Base-by-base conservation (phyloP, 2,888 invertebrate genomes). In the Cacoxenus indagator region DNA sequence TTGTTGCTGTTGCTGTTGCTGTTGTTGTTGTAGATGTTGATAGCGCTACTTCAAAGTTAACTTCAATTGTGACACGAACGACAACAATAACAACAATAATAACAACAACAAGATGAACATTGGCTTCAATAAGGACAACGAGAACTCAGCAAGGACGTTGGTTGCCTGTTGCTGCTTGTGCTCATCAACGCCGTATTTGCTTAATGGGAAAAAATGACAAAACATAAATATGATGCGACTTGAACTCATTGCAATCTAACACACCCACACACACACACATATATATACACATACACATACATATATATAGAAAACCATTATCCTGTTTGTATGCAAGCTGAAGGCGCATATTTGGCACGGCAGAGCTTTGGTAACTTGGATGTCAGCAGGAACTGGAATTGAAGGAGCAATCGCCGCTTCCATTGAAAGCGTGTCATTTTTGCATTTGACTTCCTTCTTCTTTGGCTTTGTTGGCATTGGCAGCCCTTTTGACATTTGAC, bases 161-260 rank as follows among this genome's bases (percentile, higher is more conserved):
- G 55, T 62, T 55, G 70, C 19, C 22, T 19, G 2, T 51, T 37
- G 9, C 19, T 48, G 48, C 19, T 19, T 14, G n/a, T 19, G 48
- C 17, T 51, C 22, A 9, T 1, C 64, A 22, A 22, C 11, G 5
- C 22, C 11, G 51, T 78, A 82, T 80, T 80, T 80, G 78, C 82
- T 78, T 82, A 80, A 80, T 78, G 80, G 78, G n/a, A n/a, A n/a
- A n/a, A n/a, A n/a, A n/a, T n/a, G n/a, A n/a, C n/a, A n/a, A n/a
- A n/a, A n/a, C n/a, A n/a, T n/a, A n/a, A n/a, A n/a, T n/a, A n/a
- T n/a, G n/a, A n/a, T n/a, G n/a, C n/a, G n/a, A n/a, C n/a, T n/a
- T n/a, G n/a, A n/a, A n/a, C n/a, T n/a, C n/a, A n/a, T n/a, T n/a
- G n/a, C n/a, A n/a, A n/a, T n/a, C n/a, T n/a, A n/a, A n/a, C n/a